A percentile compares a stretch with the other conserved stretches of the same genome.
These are phyloP conservation scores for Mola mola DNA, from an alignment of 2,113 vertebrate genomes.

Conservation along the genomic window DNA sequence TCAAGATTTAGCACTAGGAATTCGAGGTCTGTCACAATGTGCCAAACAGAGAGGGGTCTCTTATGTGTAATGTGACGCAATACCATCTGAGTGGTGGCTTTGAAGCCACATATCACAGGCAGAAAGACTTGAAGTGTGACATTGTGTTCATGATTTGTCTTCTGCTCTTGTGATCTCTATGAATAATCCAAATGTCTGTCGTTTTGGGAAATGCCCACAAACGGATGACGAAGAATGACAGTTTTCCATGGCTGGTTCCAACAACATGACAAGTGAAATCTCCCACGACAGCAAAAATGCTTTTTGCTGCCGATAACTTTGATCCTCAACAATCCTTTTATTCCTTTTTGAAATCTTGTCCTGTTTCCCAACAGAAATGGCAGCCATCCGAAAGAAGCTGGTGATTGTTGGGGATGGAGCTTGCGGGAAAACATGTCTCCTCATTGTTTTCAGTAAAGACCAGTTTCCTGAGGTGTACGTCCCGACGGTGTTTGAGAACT, in stretches of 20 bases:
- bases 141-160: slow-evolving; percentile 3
- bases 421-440: slow-evolving; percentile 96
- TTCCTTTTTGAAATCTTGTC: not conserved
- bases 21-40: slow-evolving; percentile 34
- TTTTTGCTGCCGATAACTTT: not conserved
- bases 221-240: not conserved
- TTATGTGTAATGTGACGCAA: slow-evolving; percentile 6
- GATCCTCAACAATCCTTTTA: not conserved
- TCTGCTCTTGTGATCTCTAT: not conserved
- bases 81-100: slow-evolving; percentile 1
- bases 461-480: slow-evolving; percentile 98
- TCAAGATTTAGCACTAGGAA: not conserved
- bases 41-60: slow-evolving; percentile 20
- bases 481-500: slow-evolving; percentile 98
- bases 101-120: slow-evolving; percentile 12
- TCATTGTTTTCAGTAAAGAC: slow-evolving; percentile 98
- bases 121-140: not conserved
- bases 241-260: not conserved
- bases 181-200: slow-evolving; percentile 23
- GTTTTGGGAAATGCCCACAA: not conserved
- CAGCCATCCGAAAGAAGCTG: slow-evolving; percentile 96
- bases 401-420: slow-evolving; percentile 98
- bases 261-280: slow-evolving; percentile 5
- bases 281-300: not conserved
- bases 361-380: slow-evolving; percentile 84